Percentiles rank a stretch among this genome's conserved stretches.
These are phyloP conservation scores for Meriones unguiculatus DNA, from an alignment of 2,113 vertebrate genomes.

Conservation along the genomic window DNA sequence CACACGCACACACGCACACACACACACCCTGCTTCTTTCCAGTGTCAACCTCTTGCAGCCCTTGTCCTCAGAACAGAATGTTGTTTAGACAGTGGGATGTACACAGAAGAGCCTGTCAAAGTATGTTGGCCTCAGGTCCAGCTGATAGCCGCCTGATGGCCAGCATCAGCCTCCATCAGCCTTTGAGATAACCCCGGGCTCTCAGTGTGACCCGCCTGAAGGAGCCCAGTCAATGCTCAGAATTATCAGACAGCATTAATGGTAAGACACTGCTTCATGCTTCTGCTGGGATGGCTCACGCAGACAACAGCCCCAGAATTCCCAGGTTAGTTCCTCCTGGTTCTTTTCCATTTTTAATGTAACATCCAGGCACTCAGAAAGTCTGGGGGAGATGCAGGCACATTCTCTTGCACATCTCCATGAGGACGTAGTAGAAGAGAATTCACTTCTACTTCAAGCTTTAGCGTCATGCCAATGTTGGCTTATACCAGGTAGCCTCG, in stretches of 20 bases:
- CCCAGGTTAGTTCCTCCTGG: neutral
- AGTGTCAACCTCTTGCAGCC: neutral
- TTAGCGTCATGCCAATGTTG: neutral
- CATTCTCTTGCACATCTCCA: neutral
- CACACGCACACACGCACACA: neutral
- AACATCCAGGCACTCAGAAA: neutral
- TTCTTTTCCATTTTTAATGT: neutral
- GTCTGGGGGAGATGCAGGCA: neutral
- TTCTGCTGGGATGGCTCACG: neutral
- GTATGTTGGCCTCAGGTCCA: neutral
- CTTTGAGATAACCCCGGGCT: neutral
- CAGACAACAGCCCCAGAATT: neutral
- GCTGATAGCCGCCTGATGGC: too few relatives aligned
- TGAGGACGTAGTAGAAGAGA: neutral
- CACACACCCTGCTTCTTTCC: neutral
- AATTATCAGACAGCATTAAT: neutral
- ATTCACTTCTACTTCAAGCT: neutral
- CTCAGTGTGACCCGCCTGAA: neutral
- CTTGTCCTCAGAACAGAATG: neutral
- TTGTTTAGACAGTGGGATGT: neutral
- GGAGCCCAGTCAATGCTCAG: neutral
- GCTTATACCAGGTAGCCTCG: neutral
- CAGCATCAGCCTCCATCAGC: neutral
- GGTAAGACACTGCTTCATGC: neutral
- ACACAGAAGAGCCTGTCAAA: neutral